Evolutionary conservation across 2,113 vertebrate genomes (phyloP).

Genomic region (Lethenteron reissneri): DNA sequence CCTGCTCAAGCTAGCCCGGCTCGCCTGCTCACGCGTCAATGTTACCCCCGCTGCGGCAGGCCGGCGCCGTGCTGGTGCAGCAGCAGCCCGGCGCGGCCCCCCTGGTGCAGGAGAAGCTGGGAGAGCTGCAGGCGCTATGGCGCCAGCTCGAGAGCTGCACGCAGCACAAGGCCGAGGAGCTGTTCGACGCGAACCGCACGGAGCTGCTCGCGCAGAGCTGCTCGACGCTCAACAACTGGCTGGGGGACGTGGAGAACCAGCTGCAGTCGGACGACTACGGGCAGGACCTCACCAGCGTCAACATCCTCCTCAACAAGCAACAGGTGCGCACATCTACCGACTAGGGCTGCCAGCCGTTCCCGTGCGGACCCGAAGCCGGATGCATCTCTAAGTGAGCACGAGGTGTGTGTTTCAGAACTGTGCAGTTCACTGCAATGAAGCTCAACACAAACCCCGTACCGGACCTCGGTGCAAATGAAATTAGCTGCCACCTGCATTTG

Average conservation of each 20-base stretch:
- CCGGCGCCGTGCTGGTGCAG: constrained; percentile 19
- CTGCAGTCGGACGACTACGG: constrained; percentile 38
- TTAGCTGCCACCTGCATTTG: neutral
- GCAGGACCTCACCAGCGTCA: constrained; percentile 61
- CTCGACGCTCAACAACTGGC: constrained; percentile 46
- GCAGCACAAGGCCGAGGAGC: constrained; percentile 36
- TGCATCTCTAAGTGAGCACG: neutral
- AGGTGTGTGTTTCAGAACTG: neutral
- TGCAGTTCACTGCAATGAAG: neutral
- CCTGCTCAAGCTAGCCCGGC: too few species aligned
- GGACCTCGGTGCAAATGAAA: neutral
- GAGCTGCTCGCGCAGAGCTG: constrained; percentile 50
- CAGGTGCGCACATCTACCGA: constrained; percentile 21
- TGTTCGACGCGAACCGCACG: constrained; percentile 54
- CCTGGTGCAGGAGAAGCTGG: constrained; percentile 30
- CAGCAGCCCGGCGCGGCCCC: constrained; percentile 40
- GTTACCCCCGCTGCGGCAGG: too few species aligned
- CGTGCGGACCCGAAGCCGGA: too few species aligned
- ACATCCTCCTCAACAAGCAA: constrained; percentile 61
- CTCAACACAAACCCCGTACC: neutral
- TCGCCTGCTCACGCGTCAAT: too few species aligned
- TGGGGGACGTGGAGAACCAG: constrained; percentile 38
- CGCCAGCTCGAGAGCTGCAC: constrained; percentile 34
- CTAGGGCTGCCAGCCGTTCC: too few species aligned
- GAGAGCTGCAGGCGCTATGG: constrained; percentile 41